phyloP scores from a whole-genome alignment of 2,888 invertebrate genomes.

The Caenorhabditis sp. region DNA sequence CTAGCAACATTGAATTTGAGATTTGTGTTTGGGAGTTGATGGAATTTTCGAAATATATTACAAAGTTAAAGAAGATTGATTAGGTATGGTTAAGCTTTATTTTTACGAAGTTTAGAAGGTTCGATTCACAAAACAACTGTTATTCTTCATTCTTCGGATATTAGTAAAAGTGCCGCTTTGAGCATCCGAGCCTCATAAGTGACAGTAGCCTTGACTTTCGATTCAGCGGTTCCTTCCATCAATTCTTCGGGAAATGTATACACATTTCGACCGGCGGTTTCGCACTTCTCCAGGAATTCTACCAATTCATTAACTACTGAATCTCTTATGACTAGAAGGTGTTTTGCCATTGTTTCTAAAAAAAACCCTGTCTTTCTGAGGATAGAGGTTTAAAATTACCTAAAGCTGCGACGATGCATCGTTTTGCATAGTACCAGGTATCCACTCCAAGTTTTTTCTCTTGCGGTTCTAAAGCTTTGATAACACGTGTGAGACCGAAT shows the following conservation, averaged over 20 bases:
- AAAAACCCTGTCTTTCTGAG: too few species aligned
- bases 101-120: too few species aligned
- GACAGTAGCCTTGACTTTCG: slow-evolving; percentile 85
- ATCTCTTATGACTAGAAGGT: slow-evolving; percentile 86
- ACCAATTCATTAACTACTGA: slow-evolving; percentile 86
- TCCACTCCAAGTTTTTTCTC: slow-evolving; percentile 94
- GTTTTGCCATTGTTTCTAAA: slow-evolving; percentile 72
- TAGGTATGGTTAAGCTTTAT: too few species aligned
- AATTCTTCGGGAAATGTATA: slow-evolving; percentile 85
- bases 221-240: slow-evolving; percentile 78
- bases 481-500: slow-evolving; percentile 94
- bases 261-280: slow-evolving; percentile 84
- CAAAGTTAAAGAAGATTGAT: not conserved
- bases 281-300: slow-evolving; percentile 88
- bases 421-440: slow-evolving; percentile 80
- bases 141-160: slow-evolving; percentile 50
- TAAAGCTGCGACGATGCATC: slow-evolving; percentile 57
- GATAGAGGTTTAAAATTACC: slow-evolving; percentile 20
- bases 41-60: not conserved
- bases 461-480: slow-evolving; percentile 93
- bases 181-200: slow-evolving; percentile 87
- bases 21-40: not conserved
- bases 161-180: slow-evolving; percentile 81
- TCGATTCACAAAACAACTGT: not conserved
- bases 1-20: not conserved